These are phyloP conservation scores for Pseudomyrmex concolor DNA, from an alignment of 1,140 invertebrate genomes.

Conservation along the genomic window DNA sequence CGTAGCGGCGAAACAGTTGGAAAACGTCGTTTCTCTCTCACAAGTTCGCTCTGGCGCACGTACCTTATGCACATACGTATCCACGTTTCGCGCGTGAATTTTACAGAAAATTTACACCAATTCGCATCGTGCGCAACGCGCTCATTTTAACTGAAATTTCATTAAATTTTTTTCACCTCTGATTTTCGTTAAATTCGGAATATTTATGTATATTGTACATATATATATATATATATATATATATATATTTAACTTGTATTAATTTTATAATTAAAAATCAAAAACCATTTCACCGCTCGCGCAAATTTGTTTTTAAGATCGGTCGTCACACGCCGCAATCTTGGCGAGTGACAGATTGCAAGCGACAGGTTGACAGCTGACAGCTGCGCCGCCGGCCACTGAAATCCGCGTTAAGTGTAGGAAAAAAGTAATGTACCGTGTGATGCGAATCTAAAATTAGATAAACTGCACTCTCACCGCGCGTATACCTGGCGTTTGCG, in stretches of 20 bases:
- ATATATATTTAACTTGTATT: not conserved
- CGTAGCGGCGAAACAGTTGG: too few relatives aligned
- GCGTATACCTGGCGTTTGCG: not conserved
- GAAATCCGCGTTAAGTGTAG: conserved; percentile 43
- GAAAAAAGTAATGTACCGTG: conserved; percentile 28
- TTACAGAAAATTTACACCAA: not conserved
- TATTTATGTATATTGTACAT: too few relatives aligned
- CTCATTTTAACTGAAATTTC: conserved; percentile 5
- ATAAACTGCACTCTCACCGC: conserved; percentile 34
- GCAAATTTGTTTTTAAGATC: conserved; percentile 33
- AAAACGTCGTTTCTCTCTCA: too few relatives aligned
- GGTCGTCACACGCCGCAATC: conserved; percentile 14
- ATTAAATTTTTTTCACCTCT: not conserved
- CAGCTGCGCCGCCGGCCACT: conserved; percentile 18
- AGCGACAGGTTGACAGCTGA: conserved; percentile 43
- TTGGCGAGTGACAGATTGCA: conserved; percentile 32
- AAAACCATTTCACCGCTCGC: conserved; percentile 21
- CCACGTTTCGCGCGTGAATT: not conserved
- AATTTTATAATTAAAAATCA: conserved; percentile 16
- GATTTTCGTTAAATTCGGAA: too few relatives aligned
- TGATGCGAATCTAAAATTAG: conserved; percentile 48
- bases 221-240: too few relatives aligned
- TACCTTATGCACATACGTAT: too few relatives aligned
- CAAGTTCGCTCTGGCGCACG: too few relatives aligned
- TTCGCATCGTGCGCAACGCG: not conserved